Evolutionary conservation across 2,888 invertebrate genomes (phyloP).

Genomic region (Oscheius sp.): DNA sequence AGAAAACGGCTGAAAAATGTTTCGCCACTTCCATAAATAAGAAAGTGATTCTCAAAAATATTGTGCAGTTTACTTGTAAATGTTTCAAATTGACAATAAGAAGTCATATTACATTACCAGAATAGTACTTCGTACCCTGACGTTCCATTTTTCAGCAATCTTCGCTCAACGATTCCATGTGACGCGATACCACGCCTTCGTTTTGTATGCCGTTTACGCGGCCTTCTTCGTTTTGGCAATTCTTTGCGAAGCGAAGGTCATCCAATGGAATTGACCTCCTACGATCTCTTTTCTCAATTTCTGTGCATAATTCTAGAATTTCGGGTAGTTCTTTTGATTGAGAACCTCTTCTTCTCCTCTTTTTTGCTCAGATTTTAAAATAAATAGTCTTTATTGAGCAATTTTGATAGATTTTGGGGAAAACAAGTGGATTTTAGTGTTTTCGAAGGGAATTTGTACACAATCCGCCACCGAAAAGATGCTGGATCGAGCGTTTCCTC

Average conservation of each 20-base stretch:
- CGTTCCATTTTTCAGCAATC: slow-evolving; percentile 39
- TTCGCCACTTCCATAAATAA: too few species aligned
- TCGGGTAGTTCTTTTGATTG: slow-evolving; percentile 20
- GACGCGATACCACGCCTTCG: slow-evolving; percentile 45
- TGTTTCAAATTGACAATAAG: too few species aligned
- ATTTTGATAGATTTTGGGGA: too few species aligned
- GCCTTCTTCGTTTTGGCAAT: slow-evolving; percentile 47
- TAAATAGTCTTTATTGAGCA: not conserved
- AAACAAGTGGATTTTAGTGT: not conserved
- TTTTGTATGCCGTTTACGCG: slow-evolving; percentile 45
- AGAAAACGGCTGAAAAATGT: too few species aligned
- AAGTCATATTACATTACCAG: too few species aligned
- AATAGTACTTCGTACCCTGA: not conserved
- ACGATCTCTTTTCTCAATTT: slow-evolving; percentile 14
- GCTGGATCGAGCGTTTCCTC: slow-evolving; percentile 29
- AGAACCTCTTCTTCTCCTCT: not conserved
- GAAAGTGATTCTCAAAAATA: too few species aligned
- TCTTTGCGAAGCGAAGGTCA: slow-evolving; percentile 49
- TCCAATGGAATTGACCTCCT: slow-evolving; percentile 40
- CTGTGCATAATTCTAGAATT: slow-evolving; percentile 6
- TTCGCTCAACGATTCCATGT: slow-evolving; percentile 46
- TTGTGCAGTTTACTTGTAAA: too few species aligned
- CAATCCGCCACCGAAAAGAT: slow-evolving; percentile 10
- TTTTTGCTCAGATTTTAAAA: not conserved
- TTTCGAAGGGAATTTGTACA: not conserved